Evolutionary conservation across 2,888 invertebrate genomes (phyloP).

Genomic region (Criorhina ranunculi): DNA sequence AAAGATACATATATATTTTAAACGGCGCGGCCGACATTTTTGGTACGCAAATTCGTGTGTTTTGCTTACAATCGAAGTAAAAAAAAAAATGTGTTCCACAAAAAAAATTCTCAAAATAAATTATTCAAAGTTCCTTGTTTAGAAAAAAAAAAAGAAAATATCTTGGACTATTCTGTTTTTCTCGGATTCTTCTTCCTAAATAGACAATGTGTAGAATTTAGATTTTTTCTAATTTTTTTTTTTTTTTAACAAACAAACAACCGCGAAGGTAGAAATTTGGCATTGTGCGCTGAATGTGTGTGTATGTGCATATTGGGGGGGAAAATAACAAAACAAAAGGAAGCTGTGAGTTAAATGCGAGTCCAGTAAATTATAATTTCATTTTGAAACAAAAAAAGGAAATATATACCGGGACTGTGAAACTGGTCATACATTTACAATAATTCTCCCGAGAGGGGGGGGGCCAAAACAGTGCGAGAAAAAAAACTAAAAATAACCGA

Average conservation of each 20-base stretch:
- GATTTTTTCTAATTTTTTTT: neutral
- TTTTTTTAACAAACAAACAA: conserved; percentile 42
- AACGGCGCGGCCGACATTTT: conserved; percentile 55
- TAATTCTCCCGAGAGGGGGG: conserved; percentile 22
- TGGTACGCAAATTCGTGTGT: conserved; percentile 57
- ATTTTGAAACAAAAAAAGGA: neutral
- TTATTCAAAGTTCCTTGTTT: conserved; percentile 24
- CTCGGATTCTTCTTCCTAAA: neutral
- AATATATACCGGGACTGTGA: conserved; percentile 8
- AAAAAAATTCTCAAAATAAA: conserved; percentile 40
- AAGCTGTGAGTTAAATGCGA: conserved; percentile 2
- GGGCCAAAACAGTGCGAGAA: conserved; percentile 2
- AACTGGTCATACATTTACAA: neutral
- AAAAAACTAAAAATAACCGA: conserved; percentile 34
- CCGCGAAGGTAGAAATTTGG: conserved; percentile 40
- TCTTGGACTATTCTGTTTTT: neutral
- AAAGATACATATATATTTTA: conserved; percentile 9
- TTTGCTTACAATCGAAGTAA: conserved; percentile 44
- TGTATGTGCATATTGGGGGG: conserved; percentile 14
- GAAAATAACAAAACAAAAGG: conserved; percentile 51
- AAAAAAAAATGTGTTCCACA: conserved; percentile 37
- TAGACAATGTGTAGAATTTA: conserved; percentile 18
- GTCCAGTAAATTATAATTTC: neutral
- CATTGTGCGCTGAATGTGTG: conserved; percentile 27
- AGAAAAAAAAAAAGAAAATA: neutral